Percentiles rank a stretch among this genome's conserved stretches.
Evolutionary conservation across 1,140 invertebrate genomes (phyloP).

Genomic region (Papilio machaon): DNA sequence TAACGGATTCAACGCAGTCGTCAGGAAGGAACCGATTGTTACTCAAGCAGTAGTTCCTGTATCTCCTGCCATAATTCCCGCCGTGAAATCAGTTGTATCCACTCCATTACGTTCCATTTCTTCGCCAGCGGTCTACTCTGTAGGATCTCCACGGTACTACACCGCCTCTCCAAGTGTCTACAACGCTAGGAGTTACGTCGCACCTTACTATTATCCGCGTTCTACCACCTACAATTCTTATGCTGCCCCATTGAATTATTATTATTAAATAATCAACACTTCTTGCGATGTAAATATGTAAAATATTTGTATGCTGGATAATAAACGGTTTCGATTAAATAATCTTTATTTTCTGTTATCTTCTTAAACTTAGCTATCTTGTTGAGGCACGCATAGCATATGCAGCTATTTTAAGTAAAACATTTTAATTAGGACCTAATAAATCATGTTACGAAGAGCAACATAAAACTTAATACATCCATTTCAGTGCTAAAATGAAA

Average conservation of each 20-base stretch:
- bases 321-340: neutral
- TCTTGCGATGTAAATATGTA: slow-evolving; percentile 9
- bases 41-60: neutral
- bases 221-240: slow-evolving; percentile 30
- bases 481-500: neutral
- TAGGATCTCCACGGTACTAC: neutral
- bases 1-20: slow-evolving; percentile 80
- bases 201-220: slow-evolving; percentile 27
- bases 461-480: neutral
- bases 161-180: slow-evolving; percentile 3
- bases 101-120: neutral
- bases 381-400: too few species aligned
- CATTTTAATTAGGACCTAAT: too few species aligned
- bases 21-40: slow-evolving; percentile 66
- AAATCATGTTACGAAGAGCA: too few species aligned
- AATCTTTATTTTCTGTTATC: neutral
- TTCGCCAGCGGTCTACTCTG: slow-evolving; percentile 17
- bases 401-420: too few species aligned
- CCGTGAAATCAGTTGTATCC: slow-evolving; percentile 1
- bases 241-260: slow-evolving; percentile 33
- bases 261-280: slow-evolving; percentile 27
- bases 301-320: neutral
- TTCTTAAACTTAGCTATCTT: too few species aligned
- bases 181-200: neutral
- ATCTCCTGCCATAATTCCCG: neutral